These are phyloP conservation scores for Agelas oroides DNA, from an alignment of 37 sponge, comb jelly and placozoan genomes.

Conservation along the genomic window DNA sequence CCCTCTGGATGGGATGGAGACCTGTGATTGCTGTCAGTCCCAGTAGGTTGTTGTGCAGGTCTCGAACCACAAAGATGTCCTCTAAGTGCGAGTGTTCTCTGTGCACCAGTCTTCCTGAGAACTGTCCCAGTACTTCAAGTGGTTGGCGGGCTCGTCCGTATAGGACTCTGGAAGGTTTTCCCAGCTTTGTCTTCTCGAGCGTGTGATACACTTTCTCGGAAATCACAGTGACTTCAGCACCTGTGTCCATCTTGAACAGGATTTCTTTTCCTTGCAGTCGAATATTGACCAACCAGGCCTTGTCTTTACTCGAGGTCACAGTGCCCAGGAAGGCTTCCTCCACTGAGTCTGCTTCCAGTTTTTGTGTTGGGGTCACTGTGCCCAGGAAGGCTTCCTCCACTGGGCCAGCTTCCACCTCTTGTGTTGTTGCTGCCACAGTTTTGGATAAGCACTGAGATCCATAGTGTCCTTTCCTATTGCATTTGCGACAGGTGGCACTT, in stretches of 20 bases:
- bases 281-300: too few relatives aligned
- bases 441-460: too few relatives aligned
- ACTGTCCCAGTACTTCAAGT: constrained; percentile 19
- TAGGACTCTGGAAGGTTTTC: constrained; percentile 4
- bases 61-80: constrained; percentile 26
- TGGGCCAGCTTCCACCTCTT: too few relatives aligned
- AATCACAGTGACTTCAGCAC: constrained; percentile 44
- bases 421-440: too few relatives aligned
- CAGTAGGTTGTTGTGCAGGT: constrained; percentile 15
- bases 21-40: constrained; percentile 39
- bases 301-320: too few relatives aligned
- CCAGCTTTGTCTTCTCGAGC: background rate
- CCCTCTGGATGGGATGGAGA: constrained; percentile 3
- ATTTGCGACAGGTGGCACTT: too few relatives aligned
- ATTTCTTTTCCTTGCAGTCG: background rate
- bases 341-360: too few relatives aligned
- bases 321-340: too few relatives aligned
- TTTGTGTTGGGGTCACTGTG: too few relatives aligned
- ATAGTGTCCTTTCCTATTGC: too few relatives aligned
- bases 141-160: background rate
- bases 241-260: constrained; percentile 55
- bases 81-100: background rate
- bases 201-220: constrained; percentile 2
- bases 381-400: too few relatives aligned
- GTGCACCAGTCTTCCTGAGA: constrained; percentile 6